Conservation (phyloP, 1,140 invertebrate species). For the Drosophila azteca region DNA sequence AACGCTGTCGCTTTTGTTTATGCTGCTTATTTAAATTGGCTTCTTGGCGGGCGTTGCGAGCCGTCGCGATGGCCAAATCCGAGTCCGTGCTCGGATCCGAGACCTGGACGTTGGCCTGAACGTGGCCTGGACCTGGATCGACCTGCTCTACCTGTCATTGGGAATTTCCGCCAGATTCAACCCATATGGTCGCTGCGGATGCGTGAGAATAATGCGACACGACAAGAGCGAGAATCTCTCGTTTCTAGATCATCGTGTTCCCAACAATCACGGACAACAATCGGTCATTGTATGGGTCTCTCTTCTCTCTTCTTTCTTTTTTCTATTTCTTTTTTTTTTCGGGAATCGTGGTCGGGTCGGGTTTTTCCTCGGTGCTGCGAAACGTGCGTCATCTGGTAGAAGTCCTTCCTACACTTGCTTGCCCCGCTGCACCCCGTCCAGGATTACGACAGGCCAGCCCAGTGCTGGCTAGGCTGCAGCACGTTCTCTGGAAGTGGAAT, state of each 20-base stretch:
- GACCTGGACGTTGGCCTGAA: too few relatives aligned
- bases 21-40: conserved; percentile 82
- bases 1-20: conserved; percentile 72
- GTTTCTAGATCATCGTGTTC: conserved; percentile 54
- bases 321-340: conserved; percentile 30
- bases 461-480: too few relatives aligned
- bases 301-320: conserved; percentile 40
- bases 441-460: conserved; percentile 19
- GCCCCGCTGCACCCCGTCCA: conserved; percentile 3
- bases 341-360: conserved; percentile 39
- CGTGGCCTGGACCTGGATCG: not conserved
- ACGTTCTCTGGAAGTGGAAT: conserved; percentile 16
- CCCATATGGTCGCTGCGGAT: conserved; percentile 55
- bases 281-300: conserved; percentile 38
- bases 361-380: conserved; percentile 35
- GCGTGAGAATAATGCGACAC: conserved; percentile 33
- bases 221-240: not conserved
- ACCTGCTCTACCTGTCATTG: conserved; percentile 35
- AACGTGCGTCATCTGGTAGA: conserved; percentile 61
- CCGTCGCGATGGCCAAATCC: conserved; percentile 11
- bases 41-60: conserved; percentile 74
- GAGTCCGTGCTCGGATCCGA: not conserved
- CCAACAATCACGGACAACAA: conserved; percentile 1
- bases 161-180: conserved; percentile 62
- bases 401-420: conserved; percentile 20